A percentile compares a stretch with the other conserved stretches of the same genome.
phyloP scores from a whole-genome alignment of 2,888 invertebrate species.

The Clitarchus hookeri region DNA sequence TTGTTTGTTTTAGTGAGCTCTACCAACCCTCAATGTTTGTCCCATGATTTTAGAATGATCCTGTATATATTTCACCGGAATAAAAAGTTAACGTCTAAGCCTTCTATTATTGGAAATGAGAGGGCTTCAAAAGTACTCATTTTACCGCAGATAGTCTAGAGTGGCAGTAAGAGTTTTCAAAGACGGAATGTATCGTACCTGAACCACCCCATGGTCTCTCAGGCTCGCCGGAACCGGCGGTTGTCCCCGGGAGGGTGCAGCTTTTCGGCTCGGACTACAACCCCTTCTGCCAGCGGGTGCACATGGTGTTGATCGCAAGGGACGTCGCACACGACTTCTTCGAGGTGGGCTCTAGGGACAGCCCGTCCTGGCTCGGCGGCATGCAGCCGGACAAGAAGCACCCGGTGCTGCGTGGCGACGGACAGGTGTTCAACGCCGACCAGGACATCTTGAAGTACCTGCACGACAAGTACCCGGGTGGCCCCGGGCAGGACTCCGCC shows the following conservation, averaged over 20 bases:
- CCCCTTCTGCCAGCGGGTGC: neutral
- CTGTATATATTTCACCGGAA: too few species aligned
- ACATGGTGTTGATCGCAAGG: neutral
- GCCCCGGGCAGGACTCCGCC: too few species aligned
- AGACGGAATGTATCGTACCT: too few species aligned
- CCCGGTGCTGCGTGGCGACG: constrained; percentile 2
- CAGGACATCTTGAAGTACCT: neutral
- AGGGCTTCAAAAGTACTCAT: too few species aligned
- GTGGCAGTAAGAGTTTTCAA: too few species aligned
- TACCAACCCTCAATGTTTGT: too few species aligned
- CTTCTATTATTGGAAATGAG: too few species aligned
- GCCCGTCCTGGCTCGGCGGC: neutral
- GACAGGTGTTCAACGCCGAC: neutral
- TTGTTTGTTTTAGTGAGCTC: too few species aligned
- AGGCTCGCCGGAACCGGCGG: neutral
- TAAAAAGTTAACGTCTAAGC: too few species aligned
- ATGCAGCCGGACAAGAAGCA: neutral
- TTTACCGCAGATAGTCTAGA: too few species aligned
- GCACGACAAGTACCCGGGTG: neutral
- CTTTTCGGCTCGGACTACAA: neutral
- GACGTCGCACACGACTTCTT: neutral
- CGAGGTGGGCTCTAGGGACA: neutral
- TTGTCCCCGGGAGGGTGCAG: neutral
- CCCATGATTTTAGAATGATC: too few species aligned
- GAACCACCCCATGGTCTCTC: neutral